Percentiles rank a stretch among this genome's conserved stretches.
Evolutionary conservation across 2,797 vertebrate species (phyloP).

Genomic region (Columba guinea): DNA sequence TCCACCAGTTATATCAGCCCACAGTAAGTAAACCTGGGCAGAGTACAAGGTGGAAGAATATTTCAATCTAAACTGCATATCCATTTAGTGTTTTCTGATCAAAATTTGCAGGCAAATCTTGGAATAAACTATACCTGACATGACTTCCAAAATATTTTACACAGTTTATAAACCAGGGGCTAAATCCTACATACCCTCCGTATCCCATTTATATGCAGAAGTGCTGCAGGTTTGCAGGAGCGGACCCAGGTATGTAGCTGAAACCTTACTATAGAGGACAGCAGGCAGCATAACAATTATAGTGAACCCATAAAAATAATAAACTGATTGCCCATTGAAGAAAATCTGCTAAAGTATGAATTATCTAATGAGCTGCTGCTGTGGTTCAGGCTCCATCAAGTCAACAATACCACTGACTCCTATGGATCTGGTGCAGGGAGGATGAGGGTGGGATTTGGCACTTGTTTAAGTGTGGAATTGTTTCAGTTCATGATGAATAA

Average conservation of each 20-base stretch:
- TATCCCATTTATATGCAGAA: conserved; percentile 5
- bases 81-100: conserved; percentile 83
- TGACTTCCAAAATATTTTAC: conserved; percentile 79
- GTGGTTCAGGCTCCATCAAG: neutral
- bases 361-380: conserved; percentile 41
- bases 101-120: conserved; percentile 82
- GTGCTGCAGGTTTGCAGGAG: neutral
- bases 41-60: conserved; percentile 78
- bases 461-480: neutral
- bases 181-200: conserved; percentile 34
- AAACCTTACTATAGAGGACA: conserved; percentile 60
- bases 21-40: conserved; percentile 73
- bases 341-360: conserved; percentile 35
- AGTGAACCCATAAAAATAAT: conserved; percentile 49
- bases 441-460: neutral
- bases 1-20: conserved; percentile 67
- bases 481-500: neutral
- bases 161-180: conserved; percentile 64
- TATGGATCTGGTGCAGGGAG: neutral
- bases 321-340: conserved; percentile 34
- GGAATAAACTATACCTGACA: conserved; percentile 79
- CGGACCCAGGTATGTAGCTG: neutral
- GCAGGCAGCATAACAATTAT: conserved; percentile 56
- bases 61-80: conserved; percentile 76
- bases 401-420: neutral